Evolutionary conservation across 1,140 invertebrate genomes (phyloP).

Genomic region (Akabosia matsudoensis): DNA sequence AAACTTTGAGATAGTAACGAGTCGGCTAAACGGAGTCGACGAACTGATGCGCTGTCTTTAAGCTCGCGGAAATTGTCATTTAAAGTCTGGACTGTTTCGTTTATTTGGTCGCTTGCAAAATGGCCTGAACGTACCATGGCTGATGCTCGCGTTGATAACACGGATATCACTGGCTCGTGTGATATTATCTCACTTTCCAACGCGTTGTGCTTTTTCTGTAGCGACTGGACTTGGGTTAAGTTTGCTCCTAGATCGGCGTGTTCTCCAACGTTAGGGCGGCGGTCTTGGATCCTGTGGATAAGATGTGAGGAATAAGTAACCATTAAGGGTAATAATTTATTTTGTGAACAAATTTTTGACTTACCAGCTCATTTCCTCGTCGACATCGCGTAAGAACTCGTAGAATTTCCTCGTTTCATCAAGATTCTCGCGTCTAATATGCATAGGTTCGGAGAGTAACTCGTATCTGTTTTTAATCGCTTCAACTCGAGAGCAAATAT

Average conservation of each 20-base stretch:
- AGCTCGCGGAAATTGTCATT: slow-evolving; percentile 63
- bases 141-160: slow-evolving; percentile 66
- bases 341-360: too few species aligned
- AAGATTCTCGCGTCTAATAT: slow-evolving; percentile 81
- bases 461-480: slow-evolving; percentile 62
- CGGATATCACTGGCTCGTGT: slow-evolving; percentile 74
- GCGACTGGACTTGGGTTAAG: slow-evolving; percentile 85
- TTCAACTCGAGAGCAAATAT: slow-evolving; percentile 62
- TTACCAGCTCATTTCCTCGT: slow-evolving; percentile 84
- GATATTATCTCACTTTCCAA: slow-evolving; percentile 77
- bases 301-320: too few species aligned
- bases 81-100: slow-evolving; percentile 62
- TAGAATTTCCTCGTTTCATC: slow-evolving; percentile 81
- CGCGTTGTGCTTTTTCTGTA: slow-evolving; percentile 93
- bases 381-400: slow-evolving; percentile 78
- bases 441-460: slow-evolving; percentile 80
- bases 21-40: slow-evolving; percentile 67
- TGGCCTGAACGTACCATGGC: slow-evolving; percentile 79
- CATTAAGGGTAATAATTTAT: too few species aligned
- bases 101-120: slow-evolving; percentile 71
- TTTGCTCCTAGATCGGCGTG: slow-evolving; percentile 53
- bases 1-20: slow-evolving; percentile 84
- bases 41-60: slow-evolving; percentile 66
- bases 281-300: background rate
- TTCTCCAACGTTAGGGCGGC: background rate